These are phyloP conservation scores for Scytalopus superciliaris DNA, from an alignment of 2,113 vertebrate species.

Conservation along the genomic window DNA sequence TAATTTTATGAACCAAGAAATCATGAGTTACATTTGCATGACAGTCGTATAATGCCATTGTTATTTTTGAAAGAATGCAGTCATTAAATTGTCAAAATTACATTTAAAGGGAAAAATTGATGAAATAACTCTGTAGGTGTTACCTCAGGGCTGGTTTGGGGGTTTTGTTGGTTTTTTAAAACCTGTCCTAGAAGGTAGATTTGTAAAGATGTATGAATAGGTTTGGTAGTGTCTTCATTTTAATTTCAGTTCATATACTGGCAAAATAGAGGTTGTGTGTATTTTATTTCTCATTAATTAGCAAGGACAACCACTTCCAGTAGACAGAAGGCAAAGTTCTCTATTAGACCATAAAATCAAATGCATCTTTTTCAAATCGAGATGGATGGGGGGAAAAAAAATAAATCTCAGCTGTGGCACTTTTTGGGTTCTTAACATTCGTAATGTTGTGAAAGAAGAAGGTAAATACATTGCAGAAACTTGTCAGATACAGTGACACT, in stretches of 20 bases:
- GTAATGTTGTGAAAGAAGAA: neutral
- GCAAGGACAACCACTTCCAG: neutral
- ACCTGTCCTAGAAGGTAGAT: neutral
- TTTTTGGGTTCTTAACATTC: neutral
- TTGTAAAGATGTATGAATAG: neutral
- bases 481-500: neutral
- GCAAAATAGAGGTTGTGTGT: neutral
- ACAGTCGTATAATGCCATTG: conserved; percentile 23
- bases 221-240: neutral
- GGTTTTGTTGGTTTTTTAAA: neutral
- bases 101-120: conserved; percentile 19
- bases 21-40: conserved; percentile 37
- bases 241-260: neutral
- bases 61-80: conserved; percentile 46
- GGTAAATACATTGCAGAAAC: conserved; percentile 16
- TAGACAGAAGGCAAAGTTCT: conserved; percentile 3
- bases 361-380: conserved; percentile 11
- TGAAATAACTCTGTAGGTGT: neutral
- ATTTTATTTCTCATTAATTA: conserved; percentile 21
- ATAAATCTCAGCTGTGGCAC: neutral
- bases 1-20: conserved; percentile 28
- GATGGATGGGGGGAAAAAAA: neutral
- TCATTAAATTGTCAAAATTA: conserved; percentile 50
- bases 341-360: conserved; percentile 16
- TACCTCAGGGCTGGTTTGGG: neutral